These are phyloP conservation scores for Frankliniella fusca DNA, from an alignment of 2,888 invertebrate genomes.

Conservation along the genomic window DNA sequence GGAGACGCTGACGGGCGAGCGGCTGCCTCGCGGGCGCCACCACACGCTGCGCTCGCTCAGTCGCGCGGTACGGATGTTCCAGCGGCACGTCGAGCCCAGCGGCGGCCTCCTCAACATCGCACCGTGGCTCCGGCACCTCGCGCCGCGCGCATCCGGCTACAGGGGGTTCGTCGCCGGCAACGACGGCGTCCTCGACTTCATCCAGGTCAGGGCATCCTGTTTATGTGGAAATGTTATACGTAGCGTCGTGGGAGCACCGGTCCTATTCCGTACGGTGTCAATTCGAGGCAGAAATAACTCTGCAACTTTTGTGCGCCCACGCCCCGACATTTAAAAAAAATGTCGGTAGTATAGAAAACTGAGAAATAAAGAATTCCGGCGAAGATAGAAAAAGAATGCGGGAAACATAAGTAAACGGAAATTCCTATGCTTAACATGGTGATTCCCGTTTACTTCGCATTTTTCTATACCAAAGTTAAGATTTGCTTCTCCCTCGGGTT, in stretches of 20 bases:
- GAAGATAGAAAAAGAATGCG: too few species aligned
- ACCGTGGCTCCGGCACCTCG: slow-evolving; percentile 58
- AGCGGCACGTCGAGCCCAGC: slow-evolving; percentile 46
- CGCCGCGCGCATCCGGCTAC: slow-evolving; percentile 58
- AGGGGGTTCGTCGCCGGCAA: slow-evolving; percentile 51
- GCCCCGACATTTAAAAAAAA: too few species aligned
- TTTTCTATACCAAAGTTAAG: too few species aligned
- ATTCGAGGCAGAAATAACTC: not conserved
- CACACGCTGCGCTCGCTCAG: not conserved
- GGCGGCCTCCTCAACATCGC: slow-evolving; percentile 57
- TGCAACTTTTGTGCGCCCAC: too few species aligned
- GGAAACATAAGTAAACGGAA: too few species aligned
- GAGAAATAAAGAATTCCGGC: too few species aligned
- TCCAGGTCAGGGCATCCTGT: slow-evolving; percentile 52
- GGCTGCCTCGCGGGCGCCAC: not conserved
- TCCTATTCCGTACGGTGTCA: too few species aligned
- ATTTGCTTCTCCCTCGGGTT: not conserved
- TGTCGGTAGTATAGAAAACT: too few species aligned
- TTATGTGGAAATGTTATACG: too few species aligned
- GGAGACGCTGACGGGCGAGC: slow-evolving; percentile 8
- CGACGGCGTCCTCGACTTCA: slow-evolving; percentile 51
- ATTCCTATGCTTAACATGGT: too few species aligned
- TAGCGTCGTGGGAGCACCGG: too few species aligned
- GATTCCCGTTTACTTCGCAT: too few species aligned
- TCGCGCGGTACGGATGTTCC: not conserved